Evolutionary conservation across 2,797 vertebrate species (phyloP).

Genomic region (Pseudochirops cupreus): DNA sequence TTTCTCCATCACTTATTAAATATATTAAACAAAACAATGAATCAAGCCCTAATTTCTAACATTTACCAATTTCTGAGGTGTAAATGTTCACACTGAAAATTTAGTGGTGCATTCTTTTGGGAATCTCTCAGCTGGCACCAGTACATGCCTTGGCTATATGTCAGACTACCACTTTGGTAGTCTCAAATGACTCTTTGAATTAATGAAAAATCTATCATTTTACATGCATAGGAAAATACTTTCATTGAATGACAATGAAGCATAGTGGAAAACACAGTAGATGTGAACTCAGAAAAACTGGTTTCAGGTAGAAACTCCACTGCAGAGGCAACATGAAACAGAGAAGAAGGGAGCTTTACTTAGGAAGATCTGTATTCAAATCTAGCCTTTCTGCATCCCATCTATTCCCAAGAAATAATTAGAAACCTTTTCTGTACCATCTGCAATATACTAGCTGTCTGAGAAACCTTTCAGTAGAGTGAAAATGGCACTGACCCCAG

Average conservation of each 20-base stretch:
- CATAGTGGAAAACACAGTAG: no score
- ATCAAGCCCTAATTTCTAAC: neutral
- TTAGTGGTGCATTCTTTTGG: neutral
- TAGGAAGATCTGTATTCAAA: neutral
- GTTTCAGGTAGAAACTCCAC: neutral
- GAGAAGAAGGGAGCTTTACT: neutral
- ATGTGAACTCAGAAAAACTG: no score
- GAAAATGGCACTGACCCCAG: neutral
- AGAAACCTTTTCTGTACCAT: neutral
- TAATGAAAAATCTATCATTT: neutral
- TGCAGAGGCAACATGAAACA: neutral
- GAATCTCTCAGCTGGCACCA: neutral
- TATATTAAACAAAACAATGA: neutral
- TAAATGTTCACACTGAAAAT: neutral
- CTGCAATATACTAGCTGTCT: no score
- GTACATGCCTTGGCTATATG: neutral
- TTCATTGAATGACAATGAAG: neutral
- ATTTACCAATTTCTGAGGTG: neutral
- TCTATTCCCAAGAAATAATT: neutral
- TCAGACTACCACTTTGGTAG: neutral
- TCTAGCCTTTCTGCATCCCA: neutral
- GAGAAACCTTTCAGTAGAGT: neutral
- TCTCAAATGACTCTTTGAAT: neutral
- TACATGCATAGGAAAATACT: neutral
- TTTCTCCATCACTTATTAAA: neutral